phyloP scores from a whole-genome alignment of 2,888 invertebrate species.

The Mimachlamys varia region DNA sequence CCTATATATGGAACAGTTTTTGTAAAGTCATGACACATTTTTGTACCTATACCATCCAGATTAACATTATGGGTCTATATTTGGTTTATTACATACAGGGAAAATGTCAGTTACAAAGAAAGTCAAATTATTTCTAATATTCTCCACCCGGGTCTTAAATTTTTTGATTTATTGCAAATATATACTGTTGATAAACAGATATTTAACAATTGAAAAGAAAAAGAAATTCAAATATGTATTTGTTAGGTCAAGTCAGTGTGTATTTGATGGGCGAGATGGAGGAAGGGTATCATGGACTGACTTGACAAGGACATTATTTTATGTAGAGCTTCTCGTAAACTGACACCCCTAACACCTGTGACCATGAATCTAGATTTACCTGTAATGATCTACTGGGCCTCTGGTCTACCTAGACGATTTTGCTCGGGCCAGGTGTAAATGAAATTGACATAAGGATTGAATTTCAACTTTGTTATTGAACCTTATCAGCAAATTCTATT shows the following conservation, averaged over 20 bases:
- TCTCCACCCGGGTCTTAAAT: neutral
- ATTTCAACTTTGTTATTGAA: slow-evolving; percentile 29
- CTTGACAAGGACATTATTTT: slow-evolving; percentile 19
- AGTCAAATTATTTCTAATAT: neutral
- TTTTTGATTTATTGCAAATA: neutral
- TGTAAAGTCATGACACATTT: neutral
- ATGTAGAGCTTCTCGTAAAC: neutral
- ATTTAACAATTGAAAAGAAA: neutral
- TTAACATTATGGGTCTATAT: neutral
- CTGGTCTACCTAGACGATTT: neutral
- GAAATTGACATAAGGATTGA: slow-evolving; percentile 16
- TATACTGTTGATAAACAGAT: neutral
- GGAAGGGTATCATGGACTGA: neutral
- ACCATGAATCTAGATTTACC: neutral
- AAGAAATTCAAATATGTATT: neutral
- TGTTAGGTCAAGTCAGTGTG: neutral
- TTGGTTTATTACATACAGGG: neutral
- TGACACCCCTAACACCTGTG: neutral
- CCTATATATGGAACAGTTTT: neutral
- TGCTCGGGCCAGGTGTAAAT: slow-evolving; percentile 17
- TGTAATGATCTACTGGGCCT: neutral
- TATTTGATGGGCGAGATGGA: neutral
- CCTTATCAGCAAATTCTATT: slow-evolving; percentile 1
- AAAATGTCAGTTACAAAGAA: neutral
- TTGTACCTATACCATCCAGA: neutral